These are phyloP conservation scores for Monomorium pharaonis DNA, from an alignment of 1,140 invertebrate genomes.

Conservation along the genomic window DNA sequence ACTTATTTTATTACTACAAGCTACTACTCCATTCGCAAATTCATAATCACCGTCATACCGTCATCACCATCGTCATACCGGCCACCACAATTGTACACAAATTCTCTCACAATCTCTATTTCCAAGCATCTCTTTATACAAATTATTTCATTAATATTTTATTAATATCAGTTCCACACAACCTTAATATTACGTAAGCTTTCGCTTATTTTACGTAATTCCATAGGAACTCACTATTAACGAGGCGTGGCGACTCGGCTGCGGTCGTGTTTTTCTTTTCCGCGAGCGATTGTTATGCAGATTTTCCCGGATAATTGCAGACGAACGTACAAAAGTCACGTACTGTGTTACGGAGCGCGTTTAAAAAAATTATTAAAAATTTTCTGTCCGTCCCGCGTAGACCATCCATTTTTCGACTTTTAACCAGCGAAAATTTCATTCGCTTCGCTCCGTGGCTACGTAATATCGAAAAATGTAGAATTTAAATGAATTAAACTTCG, in stretches of 20 bases:
- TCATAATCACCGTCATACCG: conserved; percentile 64
- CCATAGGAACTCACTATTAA: conserved; percentile 76
- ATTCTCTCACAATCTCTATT: conserved; percentile 79
- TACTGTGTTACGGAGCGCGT: neutral
- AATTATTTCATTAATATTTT: conserved; percentile 80
- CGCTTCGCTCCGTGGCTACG: neutral
- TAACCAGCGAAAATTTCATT: conserved; percentile 10
- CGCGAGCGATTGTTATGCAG: conserved; percentile 24
- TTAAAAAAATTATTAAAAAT: conserved; percentile 41
- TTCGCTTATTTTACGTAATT: conserved; percentile 83
- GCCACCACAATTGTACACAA: conserved; percentile 70
- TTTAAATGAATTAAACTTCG: neutral
- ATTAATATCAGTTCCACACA: conserved; percentile 79
- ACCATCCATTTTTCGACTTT: conserved; percentile 13
- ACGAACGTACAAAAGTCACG: conserved; percentile 30
- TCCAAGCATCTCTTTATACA: conserved; percentile 81
- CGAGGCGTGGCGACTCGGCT: conserved; percentile 55
- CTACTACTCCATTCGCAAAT: conserved; percentile 69
- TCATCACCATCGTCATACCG: conserved; percentile 67
- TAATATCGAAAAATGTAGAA: conserved; percentile 25
- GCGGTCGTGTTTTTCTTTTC: neutral
- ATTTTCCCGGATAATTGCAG: conserved; percentile 37
- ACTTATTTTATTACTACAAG: conserved; percentile 77
- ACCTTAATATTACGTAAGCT: conserved; percentile 82
- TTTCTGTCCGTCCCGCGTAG: neutral